A percentile compares a stretch with the other conserved stretches of the same genome.
Conservation (phyloP, 2,113 vertebrate species). For the Elephas maximus region DNA sequence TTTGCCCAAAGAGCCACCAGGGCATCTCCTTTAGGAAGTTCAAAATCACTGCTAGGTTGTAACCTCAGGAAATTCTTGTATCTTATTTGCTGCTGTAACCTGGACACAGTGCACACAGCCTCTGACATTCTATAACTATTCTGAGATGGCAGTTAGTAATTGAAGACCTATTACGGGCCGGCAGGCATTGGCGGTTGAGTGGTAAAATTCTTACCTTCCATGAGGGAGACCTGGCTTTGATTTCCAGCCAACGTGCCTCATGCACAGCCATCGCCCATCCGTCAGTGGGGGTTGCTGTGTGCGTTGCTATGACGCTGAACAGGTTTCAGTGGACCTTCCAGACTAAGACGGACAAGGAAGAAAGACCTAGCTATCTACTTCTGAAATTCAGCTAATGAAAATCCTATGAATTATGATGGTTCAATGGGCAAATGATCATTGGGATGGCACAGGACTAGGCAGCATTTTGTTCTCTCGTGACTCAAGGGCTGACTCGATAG, state of each 20-base stretch:
- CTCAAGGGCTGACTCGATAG: not conserved
- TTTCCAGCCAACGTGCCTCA: not conserved
- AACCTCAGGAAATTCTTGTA: not conserved
- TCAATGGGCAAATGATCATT: not conserved
- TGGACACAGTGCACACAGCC: not conserved
- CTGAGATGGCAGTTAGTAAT: not conserved
- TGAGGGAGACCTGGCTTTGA: not conserved
- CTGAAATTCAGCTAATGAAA: not conserved
- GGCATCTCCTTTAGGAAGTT: not conserved
- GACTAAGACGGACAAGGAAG: not conserved
- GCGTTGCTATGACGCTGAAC: not conserved
- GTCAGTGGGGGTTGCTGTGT: not conserved
- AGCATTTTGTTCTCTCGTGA: not conserved
- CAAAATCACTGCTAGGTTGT: not conserved
- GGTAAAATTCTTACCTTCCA: not conserved
- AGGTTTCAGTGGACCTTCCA: not conserved
- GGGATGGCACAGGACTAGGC: not conserved
- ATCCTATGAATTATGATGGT: not conserved
- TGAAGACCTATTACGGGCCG: not conserved
- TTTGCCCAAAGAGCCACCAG: not conserved
- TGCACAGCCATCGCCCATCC: not conserved
- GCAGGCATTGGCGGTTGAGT: not conserved
- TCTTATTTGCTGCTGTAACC: not conserved
- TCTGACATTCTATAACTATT: not conserved
- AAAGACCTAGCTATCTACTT: not conserved